Base-by-base conservation (phyloP, 2,113 vertebrate genomes). In the Oplegnathus fasciatus region DNA sequence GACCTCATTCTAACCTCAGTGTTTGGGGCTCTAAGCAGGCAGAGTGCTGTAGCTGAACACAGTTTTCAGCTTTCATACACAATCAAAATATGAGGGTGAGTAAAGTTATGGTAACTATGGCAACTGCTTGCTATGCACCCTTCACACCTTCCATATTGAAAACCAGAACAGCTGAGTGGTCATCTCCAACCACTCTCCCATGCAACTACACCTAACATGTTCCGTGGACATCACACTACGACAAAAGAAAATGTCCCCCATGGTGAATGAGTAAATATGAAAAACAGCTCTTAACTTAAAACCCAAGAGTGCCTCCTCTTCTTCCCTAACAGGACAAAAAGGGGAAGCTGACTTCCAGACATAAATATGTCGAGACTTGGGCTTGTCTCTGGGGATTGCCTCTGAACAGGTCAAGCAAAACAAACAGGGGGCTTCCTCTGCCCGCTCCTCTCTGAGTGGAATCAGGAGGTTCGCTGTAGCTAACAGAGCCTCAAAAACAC, bases 351-450 rank as follows among this genome's bases (percentile, higher is more conserved):
- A 85, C 77, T 70, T 87, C 83, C 75, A 89, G 76, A 90, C 68
- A 72, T 90, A 88, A 91, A 92, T 88, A 91, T 46, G 80, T 85
- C 30, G 46, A n/a, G 75, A 83, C 52, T 40, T 61, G 20, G 80
- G 61, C 75, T 73, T 30, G 66, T 88, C 77, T 75, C 55, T 1
- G 57, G 78, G 88, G 82, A 75, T 77, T 32, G 65, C 67, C 77
- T 52, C 75, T 64, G 75, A 88, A 61, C 71, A 83, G 79, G 72
- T 89, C 85, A 89, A 69, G 74, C 68, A 77, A 91, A 91, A 87
- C 80, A 93, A 94, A 94, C 86, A 88, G 28, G 18, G 44, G 65
- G 70, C 77, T 91, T 92, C 86, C 75, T 88, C 83, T 67, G 68
- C 57, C 85, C 42, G 42, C 75, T 67, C 34, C 40, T 60, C 46